Evolutionary conservation across 2,888 invertebrate species (phyloP).

Genomic region (Temnothorax rugatulus): DNA sequence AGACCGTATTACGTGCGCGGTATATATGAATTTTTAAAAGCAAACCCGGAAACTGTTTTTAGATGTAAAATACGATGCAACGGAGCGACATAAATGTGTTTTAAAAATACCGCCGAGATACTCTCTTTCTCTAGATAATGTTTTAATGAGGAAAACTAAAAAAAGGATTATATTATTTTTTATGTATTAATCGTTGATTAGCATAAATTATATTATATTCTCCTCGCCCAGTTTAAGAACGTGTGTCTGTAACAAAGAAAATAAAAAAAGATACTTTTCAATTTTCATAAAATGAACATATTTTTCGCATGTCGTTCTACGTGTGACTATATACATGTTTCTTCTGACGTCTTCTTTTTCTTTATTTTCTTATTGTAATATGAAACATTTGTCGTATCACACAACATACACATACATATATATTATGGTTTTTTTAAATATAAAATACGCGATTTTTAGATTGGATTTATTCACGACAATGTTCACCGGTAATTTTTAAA

Average conservation of each 20-base stretch:
- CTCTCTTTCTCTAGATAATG: background rate
- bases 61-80: background rate
- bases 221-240: background rate
- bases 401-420: background rate
- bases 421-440: background rate
- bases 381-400: background rate
- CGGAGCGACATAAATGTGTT: background rate
- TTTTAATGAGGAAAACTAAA: conserved; percentile 2
- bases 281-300: background rate
- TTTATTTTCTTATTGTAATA: conserved; percentile 21
- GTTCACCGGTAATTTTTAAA: background rate
- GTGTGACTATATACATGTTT: background rate
- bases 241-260: background rate
- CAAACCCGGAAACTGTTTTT: background rate
- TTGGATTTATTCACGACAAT: conserved; percentile 5
- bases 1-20: background rate
- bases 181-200: background rate
- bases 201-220: background rate
- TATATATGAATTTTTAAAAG: conserved; percentile 39
- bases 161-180: background rate
- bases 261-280: background rate
- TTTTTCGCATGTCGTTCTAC: background rate
- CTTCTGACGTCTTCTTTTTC: background rate
- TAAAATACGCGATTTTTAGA: conserved; percentile 25
- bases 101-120: background rate